Conservation (phyloP, 2,888 invertebrate species). For the Cryptops parisi region DNA sequence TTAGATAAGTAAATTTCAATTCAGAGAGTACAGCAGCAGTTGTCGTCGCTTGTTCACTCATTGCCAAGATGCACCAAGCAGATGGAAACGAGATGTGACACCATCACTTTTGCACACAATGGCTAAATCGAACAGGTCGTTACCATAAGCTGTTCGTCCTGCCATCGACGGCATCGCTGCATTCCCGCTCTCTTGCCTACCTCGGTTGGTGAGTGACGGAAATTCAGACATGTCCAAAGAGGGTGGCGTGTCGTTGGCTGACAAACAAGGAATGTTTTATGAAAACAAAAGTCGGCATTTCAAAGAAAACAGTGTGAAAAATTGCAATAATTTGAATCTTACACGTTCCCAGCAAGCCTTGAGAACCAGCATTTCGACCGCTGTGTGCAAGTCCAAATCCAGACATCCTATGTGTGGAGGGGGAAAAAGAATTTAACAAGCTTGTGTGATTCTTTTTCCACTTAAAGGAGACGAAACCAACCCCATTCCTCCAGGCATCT, state of each 20-base stretch:
- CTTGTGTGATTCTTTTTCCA: too few relatives aligned
- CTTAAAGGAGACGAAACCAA: too few relatives aligned
- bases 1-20: too few relatives aligned
- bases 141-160: slow-evolving; percentile 84
- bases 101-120: too few relatives aligned
- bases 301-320: too few relatives aligned
- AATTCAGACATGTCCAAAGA: slow-evolving; percentile 83
- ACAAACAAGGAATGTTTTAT: neutral
- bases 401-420: slow-evolving; percentile 11
- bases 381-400: slow-evolving; percentile 15
- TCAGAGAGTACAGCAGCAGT: too few relatives aligned
- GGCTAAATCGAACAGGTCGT: too few relatives aligned
- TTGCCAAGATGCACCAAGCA: too few relatives aligned
- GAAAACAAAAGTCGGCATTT: slow-evolving; percentile 4
- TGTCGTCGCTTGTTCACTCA: too few relatives aligned
- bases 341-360: slow-evolving; percentile 14
- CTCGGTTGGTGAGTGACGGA: slow-evolving; percentile 77
- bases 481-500: slow-evolving; percentile 14
- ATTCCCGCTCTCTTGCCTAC: slow-evolving; percentile 41
- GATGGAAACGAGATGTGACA: too few relatives aligned
- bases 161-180: slow-evolving; percentile 44
- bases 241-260: slow-evolving; percentile 42
- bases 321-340: neutral
- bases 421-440: too few relatives aligned
- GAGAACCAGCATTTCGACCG: slow-evolving; percentile 14